phyloP scores from a whole-genome alignment of 2,888 invertebrate species.

The Oligia fasciuncula region DNA sequence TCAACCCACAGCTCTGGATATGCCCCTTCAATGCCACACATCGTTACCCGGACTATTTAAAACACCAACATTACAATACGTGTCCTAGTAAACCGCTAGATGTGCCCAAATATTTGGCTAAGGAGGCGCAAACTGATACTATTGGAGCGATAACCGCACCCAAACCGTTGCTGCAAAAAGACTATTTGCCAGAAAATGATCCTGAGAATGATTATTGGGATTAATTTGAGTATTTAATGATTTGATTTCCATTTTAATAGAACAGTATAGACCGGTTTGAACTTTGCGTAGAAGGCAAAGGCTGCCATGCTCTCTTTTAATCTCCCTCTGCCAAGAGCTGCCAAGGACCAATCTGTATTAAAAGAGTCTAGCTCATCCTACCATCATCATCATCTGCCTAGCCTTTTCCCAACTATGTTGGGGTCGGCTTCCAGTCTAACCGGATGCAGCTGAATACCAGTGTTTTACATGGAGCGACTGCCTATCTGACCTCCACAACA shows the following conservation, averaged over 20 bases:
- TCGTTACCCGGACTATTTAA: constrained; percentile 74
- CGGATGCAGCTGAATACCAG: too few relatives aligned
- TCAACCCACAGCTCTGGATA: constrained; percentile 79
- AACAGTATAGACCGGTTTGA: not conserved
- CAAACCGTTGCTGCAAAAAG: constrained; percentile 66
- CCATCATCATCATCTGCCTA: too few relatives aligned
- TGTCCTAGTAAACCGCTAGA: constrained; percentile 18
- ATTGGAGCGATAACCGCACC: constrained; percentile 59
- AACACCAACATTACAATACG: constrained; percentile 28
- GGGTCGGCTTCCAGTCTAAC: too few relatives aligned
- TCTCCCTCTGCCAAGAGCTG: too few relatives aligned
- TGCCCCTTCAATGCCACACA: constrained; percentile 91
- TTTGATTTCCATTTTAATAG: not conserved
- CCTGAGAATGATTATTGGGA: constrained; percentile 79
- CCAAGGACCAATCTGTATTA: too few relatives aligned
- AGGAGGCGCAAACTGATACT: accelerated
- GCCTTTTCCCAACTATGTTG: too few relatives aligned
- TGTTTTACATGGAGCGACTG: too few relatives aligned
- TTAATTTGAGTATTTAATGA: constrained; percentile 31
- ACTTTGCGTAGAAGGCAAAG: not conserved
- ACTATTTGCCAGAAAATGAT: constrained; percentile 72
- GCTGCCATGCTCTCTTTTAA: too few relatives aligned
- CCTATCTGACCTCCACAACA: too few relatives aligned
- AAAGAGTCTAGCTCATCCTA: too few relatives aligned
- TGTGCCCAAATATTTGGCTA: not conserved